Evolutionary conservation across 1,140 invertebrate genomes (phyloP).

Genomic region (Leguminivora glycinivorella): DNA sequence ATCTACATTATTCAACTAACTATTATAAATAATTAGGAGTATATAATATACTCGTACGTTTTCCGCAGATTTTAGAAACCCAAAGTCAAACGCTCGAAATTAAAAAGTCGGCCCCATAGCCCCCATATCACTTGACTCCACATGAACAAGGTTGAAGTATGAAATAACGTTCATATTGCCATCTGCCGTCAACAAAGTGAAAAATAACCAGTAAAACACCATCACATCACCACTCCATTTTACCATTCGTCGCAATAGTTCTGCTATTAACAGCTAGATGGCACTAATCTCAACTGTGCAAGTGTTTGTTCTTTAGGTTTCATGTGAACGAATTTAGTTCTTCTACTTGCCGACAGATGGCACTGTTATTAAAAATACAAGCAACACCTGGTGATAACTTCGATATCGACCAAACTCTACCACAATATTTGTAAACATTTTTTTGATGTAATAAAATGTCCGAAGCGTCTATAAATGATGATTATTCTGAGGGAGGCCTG

Average conservation of each 20-base stretch:
- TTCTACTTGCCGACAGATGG: conserved; percentile 21
- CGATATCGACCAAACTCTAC: not conserved
- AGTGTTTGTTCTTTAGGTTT: not conserved
- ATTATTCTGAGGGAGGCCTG: conserved; percentile 65
- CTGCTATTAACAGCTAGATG: not conserved
- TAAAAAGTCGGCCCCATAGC: too few relatives aligned
- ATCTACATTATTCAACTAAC: too few relatives aligned
- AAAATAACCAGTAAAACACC: not conserved
- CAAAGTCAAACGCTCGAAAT: too few relatives aligned
- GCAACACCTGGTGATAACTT: conserved; percentile 23
- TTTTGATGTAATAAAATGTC: conserved; percentile 58
- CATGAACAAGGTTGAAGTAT: not conserved
- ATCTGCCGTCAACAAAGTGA: not conserved
- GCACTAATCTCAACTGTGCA: not conserved
- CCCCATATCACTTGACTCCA: too few relatives aligned
- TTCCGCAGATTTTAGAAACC: too few relatives aligned
- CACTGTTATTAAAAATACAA: conserved; percentile 23
- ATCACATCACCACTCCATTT: too few relatives aligned
- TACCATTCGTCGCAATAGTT: not conserved
- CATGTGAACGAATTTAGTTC: not conserved
- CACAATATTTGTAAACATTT: conserved; percentile 30
- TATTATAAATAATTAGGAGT: too few relatives aligned
- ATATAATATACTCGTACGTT: too few relatives aligned
- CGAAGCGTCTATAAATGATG: conserved; percentile 64
- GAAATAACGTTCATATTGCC: not conserved